These are phyloP conservation scores for Miltochrista miniata DNA, from an alignment of 2,888 invertebrate genomes.

Conservation along the genomic window DNA sequence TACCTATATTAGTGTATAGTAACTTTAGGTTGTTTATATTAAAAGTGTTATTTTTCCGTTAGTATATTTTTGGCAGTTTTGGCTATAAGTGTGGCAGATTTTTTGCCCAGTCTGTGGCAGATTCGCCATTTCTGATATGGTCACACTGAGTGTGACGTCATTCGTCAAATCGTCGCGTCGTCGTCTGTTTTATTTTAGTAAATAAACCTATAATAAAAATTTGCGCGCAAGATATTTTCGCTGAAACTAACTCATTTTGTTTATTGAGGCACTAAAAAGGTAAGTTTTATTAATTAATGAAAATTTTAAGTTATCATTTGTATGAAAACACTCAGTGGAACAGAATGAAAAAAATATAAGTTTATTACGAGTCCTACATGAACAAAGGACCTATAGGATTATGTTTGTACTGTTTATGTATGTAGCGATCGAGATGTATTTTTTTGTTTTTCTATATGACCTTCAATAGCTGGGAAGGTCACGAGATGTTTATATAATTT, in stretches of 20 bases:
- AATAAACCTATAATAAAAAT: conserved; percentile 47
- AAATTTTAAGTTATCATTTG: background rate
- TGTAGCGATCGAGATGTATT: conserved; percentile 15
- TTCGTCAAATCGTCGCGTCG: conserved; percentile 32
- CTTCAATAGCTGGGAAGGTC: conserved; percentile 70
- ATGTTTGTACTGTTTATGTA: background rate
- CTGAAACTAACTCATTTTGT: conserved; percentile 15
- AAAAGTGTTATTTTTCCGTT: too few relatives aligned
- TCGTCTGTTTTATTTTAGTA: conserved; percentile 49
- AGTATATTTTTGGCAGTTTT: too few relatives aligned
- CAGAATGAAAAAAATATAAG: background rate
- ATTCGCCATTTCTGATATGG: too few relatives aligned
- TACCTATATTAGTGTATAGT: too few relatives aligned
- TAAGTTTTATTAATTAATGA: conserved; percentile 5
- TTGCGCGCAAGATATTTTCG: conserved; percentile 22
- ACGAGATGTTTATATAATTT: conserved; percentile 70
- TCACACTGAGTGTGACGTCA: conserved; percentile 46
- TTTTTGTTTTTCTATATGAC: conserved; percentile 49
- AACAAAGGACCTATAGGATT: background rate
- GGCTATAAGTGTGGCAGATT: too few relatives aligned
- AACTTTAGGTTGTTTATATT: too few relatives aligned
- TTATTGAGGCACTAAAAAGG: conserved; percentile 16
- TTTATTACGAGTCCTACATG: background rate
- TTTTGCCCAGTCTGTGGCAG: too few relatives aligned
- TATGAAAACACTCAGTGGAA: background rate